Evolutionary conservation across 2,113 vertebrate genomes (phyloP), one percentile per base, ranked within the genome.

Genomic region (Ctenodactylus gundi): DNA sequence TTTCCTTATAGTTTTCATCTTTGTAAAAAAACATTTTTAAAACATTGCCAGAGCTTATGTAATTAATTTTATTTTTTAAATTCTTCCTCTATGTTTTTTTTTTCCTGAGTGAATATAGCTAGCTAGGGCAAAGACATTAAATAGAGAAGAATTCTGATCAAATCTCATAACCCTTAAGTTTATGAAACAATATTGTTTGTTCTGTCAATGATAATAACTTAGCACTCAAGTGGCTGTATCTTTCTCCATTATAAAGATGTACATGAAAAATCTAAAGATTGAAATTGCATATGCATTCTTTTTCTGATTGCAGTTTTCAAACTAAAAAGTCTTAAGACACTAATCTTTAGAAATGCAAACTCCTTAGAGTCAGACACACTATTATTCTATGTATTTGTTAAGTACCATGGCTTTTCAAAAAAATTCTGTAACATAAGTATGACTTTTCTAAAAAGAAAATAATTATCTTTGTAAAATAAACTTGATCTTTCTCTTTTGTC

Each of bases 401-500:
- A 72, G 34, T 36, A 62, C 4, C 34, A 84, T 36, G 46, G 55
- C 21, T 94, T 90, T 73, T 80, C 64, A 90, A 62, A 76, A 34
- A 85, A 46, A 36, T 58, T 3, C 44, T 41, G 3, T 10, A 94
- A 64, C 62, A 62, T 86, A 25, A 2, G 17, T 57, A 93, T 82
- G 44, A 57, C 31, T 83, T 44, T 62, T 51, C 15, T 92, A 58
- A 27, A 83, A 67, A 67, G 39, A 70, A 57, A 29, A 18, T 67
- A 92, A 73, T 86, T 81, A 70, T 49, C 41, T 91, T 85, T 46
- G 53, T 14, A 82, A 92, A 85, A 84, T 86, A 49, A 49, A 77
- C 8, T 36, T 75, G 77, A 65, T 58, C 41, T 84, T 83, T 65
- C 36, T 72, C 80, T 57, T 78, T 60, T 86, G 57, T 70, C 64